Base-by-base conservation (phyloP, 1,140 invertebrate genomes). In the Zaprionus inermis region DNA sequence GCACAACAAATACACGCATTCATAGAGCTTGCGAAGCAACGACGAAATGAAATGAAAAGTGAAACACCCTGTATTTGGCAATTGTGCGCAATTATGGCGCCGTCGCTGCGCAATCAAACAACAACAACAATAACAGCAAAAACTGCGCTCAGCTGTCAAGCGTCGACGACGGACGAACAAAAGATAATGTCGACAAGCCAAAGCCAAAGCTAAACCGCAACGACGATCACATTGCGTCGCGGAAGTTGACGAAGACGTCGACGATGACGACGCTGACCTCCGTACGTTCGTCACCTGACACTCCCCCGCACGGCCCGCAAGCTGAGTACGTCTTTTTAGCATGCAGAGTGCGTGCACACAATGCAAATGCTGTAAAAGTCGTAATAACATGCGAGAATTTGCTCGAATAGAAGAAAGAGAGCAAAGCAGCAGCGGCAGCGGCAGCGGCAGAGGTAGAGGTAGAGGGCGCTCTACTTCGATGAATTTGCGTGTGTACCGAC, bases 51-150 rank as follows among this genome's bases (percentile, higher is more conserved):
- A 78, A 76, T 76, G 61, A 82, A 75, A 70, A 74, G 68, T 82
- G 68, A 66, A 63, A 57, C 81, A 86, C 82, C 84, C 82, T 86
- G 83, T 86, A 72, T 72, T 77, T 80, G 79, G 69, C 83, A 79
- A 82, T 88, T 86, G 83, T 83, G 76, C 79, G 82, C 79, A 86
- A 86, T 86, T 88, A 86, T 79, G 49, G 64, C 38, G 59, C 32
- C 46, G 49, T 20, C 30, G 66, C 72, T 74, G 72, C 66, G 60
- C 72, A 75, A 73, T 76, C 73, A 41, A 85, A 67, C 76, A 83
- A 71, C 69, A 63, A 51, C 49, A 52, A n/a, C 22, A 24, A 24
- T 4, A 24, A 14, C 34, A 36, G 16, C 34, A 63, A 36, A 46
- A 20, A 70, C 44, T 18, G 51, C 68, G 28, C 60, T 71, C 70